Conservation (phyloP, 1,140 invertebrate genomes). For the Drosophila seguyi region DNA sequence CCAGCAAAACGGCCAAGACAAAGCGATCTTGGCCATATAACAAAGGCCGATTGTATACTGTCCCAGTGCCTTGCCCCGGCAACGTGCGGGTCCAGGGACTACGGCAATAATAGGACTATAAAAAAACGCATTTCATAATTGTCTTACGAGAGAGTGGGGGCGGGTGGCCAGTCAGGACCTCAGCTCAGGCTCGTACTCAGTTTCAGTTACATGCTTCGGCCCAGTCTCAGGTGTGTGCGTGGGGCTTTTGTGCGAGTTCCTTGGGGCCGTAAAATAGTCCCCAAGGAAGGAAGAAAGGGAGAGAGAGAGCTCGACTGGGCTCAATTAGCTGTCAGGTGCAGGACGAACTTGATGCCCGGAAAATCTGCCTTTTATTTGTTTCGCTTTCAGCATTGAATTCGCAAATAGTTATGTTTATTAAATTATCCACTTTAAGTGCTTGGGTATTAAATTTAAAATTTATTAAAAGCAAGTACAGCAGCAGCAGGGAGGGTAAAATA, state of each 20-base stretch:
- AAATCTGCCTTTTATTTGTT: constrained; percentile 13
- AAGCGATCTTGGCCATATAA: constrained; percentile 54
- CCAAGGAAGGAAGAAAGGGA: constrained; percentile 22
- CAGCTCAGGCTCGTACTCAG: constrained; percentile 12
- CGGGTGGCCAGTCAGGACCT: constrained; percentile 14
- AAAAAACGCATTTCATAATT: constrained; percentile 81
- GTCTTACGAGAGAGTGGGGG: constrained; percentile 56
- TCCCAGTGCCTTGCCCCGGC: constrained; percentile 3
- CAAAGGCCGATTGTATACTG: constrained; percentile 41
- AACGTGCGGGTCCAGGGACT: not conserved
- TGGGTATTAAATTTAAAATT: constrained; percentile 68
- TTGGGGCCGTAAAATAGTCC: constrained; percentile 65
- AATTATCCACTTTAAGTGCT: constrained; percentile 38
- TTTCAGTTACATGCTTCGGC: constrained; percentile 5
- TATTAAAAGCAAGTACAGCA: constrained; percentile 60
- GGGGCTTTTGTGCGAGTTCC: constrained; percentile 56
- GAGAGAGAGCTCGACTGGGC: constrained; percentile 17
- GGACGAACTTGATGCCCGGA: constrained; percentile 19
- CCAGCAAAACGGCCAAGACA: constrained; percentile 29
- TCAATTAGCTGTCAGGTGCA: constrained; percentile 77
- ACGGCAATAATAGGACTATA: constrained; percentile 75
- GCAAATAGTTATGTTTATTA: constrained; percentile 67
- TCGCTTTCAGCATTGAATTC: constrained; percentile 46
- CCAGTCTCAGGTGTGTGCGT: constrained; percentile 42
- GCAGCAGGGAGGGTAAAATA: constrained; percentile 6